Evolutionary conservation across 2,113 vertebrate genomes (phyloP), one percentile per base, ranked within the genome.

Genomic region (Paedocypris sp.): DNA sequence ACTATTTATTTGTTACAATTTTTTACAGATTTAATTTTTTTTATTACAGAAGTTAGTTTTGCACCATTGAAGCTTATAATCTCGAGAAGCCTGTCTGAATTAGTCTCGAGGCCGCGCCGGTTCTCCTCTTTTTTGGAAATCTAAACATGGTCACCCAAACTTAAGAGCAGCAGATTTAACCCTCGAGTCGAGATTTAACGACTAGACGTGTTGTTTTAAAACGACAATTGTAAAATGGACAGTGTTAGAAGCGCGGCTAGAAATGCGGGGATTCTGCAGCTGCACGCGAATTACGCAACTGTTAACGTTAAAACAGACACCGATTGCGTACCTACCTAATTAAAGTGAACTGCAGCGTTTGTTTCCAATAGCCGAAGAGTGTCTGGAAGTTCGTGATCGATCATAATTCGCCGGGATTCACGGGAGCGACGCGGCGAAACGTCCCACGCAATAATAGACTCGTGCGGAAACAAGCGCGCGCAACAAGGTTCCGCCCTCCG

Each of bases 381-480:
- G 4, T 20, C 2, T 25, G 20, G 11, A n/a, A 49, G n/a, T 16
- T 31, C 20, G 15, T 0, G 13, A 43, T 31, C 15, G 20, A 11
- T 9, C 28, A 56, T 31, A 32, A 61, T 53, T 48, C 35, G 39
- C 62, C 49, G 56, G 28, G 53, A 53, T 22, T 47, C 51, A 18
- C 26, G 9, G 35, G 2, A 13, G 5, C 33, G 49, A 41, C 13
- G 35, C 46, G 25, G 32, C 11, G 12, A 60, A 23, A 16, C 38
- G 22, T 19, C 7, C 3, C 29, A 15, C 63, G 62, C 58, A 56
- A 70, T 62, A 70, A 70, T 26, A 70, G 38, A 9, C 31, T 63
- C 68, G 68, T 20, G 35, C 33, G 63, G 50, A 62, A 66, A 70
- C 63, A n/a, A 10, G 0, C 16, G 2, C 3, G 8, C 2, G 6